Conservation (phyloP, 2,113 vertebrate species). For the Cyrtonyx montezumae region DNA sequence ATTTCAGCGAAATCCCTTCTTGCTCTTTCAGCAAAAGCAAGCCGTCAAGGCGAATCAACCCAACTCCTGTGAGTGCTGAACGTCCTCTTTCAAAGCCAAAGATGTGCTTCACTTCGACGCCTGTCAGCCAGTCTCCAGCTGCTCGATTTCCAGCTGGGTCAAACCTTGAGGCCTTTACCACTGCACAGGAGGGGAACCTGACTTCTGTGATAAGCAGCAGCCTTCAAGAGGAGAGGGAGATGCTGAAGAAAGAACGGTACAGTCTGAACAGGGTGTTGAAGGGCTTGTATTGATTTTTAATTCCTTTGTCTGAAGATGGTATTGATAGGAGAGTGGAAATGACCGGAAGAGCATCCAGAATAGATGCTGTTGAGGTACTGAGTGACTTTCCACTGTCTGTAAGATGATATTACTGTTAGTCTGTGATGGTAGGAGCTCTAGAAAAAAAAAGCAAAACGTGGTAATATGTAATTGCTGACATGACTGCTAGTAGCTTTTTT, state of each 20-base stretch:
- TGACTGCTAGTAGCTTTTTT: background rate
- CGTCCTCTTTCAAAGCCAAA: constrained; percentile 92
- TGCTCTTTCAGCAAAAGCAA: constrained; percentile 82
- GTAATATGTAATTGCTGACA: background rate
- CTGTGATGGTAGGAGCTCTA: background rate
- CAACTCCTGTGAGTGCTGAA: constrained; percentile 92
- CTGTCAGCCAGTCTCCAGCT: constrained; percentile 81
- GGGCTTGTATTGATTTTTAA: background rate
- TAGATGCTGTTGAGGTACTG: background rate
- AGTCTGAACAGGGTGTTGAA: background rate
- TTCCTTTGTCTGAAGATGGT: background rate
- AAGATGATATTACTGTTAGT: background rate
- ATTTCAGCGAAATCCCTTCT: background rate
- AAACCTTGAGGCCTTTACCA: constrained; percentile 71
- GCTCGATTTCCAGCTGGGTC: constrained; percentile 67
- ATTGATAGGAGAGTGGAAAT: background rate
- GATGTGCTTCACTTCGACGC: constrained; percentile 95
- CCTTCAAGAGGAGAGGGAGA: constrained; percentile 94
- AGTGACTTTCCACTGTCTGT: background rate
- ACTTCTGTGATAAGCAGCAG: constrained; percentile 61
- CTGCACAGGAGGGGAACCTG: constrained; percentile 61
- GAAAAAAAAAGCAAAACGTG: background rate
- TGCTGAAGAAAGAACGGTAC: constrained; percentile 94
- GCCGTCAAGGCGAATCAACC: constrained; percentile 95
- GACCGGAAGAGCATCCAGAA: background rate